These are phyloP conservation scores for Yponomeuta evonymella DNA, from an alignment of 2,888 invertebrate genomes.

Conservation along the genomic window DNA sequence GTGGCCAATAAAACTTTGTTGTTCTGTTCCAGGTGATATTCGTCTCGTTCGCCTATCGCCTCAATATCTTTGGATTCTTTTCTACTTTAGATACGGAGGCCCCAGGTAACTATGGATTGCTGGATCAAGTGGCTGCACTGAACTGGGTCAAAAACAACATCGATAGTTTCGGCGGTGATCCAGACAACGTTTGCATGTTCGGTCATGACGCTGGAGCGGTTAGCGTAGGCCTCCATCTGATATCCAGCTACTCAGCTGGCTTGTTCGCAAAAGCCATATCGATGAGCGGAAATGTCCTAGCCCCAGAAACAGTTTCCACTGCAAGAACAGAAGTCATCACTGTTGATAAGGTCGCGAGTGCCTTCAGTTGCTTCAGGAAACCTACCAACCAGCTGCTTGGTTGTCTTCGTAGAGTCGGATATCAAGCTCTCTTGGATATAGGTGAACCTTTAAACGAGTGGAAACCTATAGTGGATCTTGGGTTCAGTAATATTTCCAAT, in stretches of 20 bases:
- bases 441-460: slow-evolving; percentile 78
- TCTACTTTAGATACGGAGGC: slow-evolving; percentile 86
- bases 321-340: slow-evolving; percentile 78
- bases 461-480: slow-evolving; percentile 86
- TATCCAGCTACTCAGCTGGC: slow-evolving; percentile 80
- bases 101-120: slow-evolving; percentile 86
- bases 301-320: slow-evolving; percentile 77
- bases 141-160: slow-evolving; percentile 87
- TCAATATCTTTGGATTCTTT: slow-evolving; percentile 90
- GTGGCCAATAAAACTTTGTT: not conserved
- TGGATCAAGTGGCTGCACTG: slow-evolving; percentile 88
- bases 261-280: slow-evolving; percentile 85
- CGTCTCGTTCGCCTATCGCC: slow-evolving; percentile 85
- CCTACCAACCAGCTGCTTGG: slow-evolving; percentile 81
- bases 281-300: slow-evolving; percentile 86
- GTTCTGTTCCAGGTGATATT: slow-evolving; percentile 79
- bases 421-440: slow-evolving; percentile 77
- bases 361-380: slow-evolving; percentile 81
- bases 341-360: slow-evolving; percentile 79
- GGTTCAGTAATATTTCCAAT: slow-evolving; percentile 79
- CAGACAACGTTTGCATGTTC: slow-evolving; percentile 84
- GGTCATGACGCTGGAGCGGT: slow-evolving; percentile 88
- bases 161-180: slow-evolving; percentile 83
- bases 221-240: slow-evolving; percentile 85
- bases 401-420: slow-evolving; percentile 80